phyloP scores from a whole-genome alignment of 2,888 invertebrate species.

The Branchellion lobata region DNA sequence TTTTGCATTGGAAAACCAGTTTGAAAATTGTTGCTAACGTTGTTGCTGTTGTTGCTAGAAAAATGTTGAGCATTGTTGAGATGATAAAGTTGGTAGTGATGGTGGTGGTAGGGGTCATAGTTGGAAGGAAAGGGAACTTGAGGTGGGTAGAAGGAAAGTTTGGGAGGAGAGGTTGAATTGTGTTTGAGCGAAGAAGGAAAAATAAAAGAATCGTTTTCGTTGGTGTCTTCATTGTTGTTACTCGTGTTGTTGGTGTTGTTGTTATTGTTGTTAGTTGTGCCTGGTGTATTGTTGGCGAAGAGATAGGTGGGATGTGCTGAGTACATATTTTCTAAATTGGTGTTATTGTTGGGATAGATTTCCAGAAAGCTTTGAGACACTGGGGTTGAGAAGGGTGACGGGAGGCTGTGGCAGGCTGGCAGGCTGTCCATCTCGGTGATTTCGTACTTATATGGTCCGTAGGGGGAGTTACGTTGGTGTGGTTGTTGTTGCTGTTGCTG shows the following conservation, averaged over 20 bases:
- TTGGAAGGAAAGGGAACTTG: background rate
- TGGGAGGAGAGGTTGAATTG: background rate
- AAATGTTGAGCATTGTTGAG: conserved; percentile 10
- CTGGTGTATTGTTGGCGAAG: background rate
- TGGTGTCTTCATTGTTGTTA: background rate
- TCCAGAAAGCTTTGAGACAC: background rate
- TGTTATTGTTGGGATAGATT: conserved; percentile 16
- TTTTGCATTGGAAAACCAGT: background rate
- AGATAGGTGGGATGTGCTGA: background rate
- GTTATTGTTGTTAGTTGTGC: background rate
- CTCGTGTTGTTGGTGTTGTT: background rate
- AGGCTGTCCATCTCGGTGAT: background rate
- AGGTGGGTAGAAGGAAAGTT: background rate
- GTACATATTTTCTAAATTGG: background rate
- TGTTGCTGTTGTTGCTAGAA: conserved; percentile 5
- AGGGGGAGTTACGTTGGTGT: background rate
- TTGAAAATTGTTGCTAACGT: background rate
- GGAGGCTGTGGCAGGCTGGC: too few relatives aligned
- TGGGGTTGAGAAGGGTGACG: background rate
- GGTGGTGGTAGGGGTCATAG: background rate
- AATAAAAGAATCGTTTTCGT: background rate
- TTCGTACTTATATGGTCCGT: background rate
- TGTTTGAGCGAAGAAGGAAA: background rate
- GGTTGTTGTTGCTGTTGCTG: too few relatives aligned
- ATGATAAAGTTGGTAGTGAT: background rate